These are phyloP conservation scores for Scaptomyza reducta DNA, from an alignment of 2,888 invertebrate species.

Conservation along the genomic window DNA sequence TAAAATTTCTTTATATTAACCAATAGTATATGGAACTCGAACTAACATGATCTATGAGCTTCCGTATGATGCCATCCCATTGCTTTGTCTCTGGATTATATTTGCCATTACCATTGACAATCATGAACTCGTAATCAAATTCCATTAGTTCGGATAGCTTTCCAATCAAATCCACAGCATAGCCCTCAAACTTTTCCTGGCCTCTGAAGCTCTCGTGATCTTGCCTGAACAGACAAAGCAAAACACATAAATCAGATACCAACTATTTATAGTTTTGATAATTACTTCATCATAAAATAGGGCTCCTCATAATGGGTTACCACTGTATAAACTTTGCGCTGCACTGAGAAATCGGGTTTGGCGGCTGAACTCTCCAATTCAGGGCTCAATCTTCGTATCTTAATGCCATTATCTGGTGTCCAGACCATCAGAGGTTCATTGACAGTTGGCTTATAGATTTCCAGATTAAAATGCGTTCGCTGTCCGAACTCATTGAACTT, in stretches of 20 bases:
- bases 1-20: no score
- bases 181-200: constrained; percentile 92
- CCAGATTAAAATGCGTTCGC: constrained; percentile 85
- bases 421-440: constrained; percentile 84
- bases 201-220: constrained; percentile 85
- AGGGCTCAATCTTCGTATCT: constrained; percentile 46
- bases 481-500: constrained; percentile 86
- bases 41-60: constrained; percentile 90
- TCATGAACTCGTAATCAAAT: constrained; percentile 89
- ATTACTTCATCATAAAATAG: constrained; percentile 87
- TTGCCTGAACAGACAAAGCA: constrained; percentile 62
- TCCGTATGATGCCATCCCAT: constrained; percentile 92
- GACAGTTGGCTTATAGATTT: constrained; percentile 84
- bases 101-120: constrained; percentile 90
- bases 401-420: constrained; percentile 79
- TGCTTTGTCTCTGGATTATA: constrained; percentile 89
- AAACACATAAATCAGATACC: constrained; percentile 82
- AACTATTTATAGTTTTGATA: constrained; percentile 4
- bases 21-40: background rate
- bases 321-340: constrained; percentile 87
- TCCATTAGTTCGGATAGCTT: constrained; percentile 89
- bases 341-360: constrained; percentile 86
- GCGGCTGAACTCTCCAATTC: constrained; percentile 47
- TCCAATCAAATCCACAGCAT: constrained; percentile 94
- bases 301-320: constrained; percentile 91